Base-by-base conservation (phyloP, 2,888 invertebrate species). In the Willowsia nigromaculata region DNA sequence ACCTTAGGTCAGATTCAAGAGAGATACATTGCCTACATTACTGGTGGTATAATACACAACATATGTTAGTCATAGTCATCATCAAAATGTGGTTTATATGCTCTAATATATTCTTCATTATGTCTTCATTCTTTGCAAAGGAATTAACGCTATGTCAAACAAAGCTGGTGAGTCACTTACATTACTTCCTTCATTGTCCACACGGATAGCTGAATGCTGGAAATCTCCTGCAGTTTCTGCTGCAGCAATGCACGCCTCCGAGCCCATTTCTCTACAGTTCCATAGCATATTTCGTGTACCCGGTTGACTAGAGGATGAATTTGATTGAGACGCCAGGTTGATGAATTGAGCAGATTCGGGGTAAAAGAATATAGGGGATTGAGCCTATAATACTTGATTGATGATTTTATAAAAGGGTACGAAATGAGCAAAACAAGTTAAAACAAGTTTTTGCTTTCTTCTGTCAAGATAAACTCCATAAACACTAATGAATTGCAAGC, bases 231-330 rank as follows among this genome's bases (percentile, higher is more conserved):
- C 56, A 59, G 18, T 50, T 11, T 50, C 65, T 15, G 68, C 62
- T 13, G 76, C 80, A 43, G 71, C 78, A 25, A 83, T 65, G 84
- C 89, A 90, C 40, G 68, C 76, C 82, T 90, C 84, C 2, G 90
- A 81, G 59, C 90, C 90, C 90, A 90, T 90, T 82, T 80, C 65
- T 15, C 62, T 71, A 65, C 71, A 50, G 62, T 83, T 83, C 81
- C 82, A 90, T 71, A 89, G 85, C 90, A 90, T 90, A 47, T 83
- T 89, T 68, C 47, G 33, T 65, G 47, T 47, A 74, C 47, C 74
- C 30, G 25, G 53, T 37, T 68, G 68, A 68, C 68, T 68, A 83
- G 68, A 50, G 33, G 68, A 83, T 33, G 65, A 43, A 3, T 81
- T 56, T 62, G 81, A 47, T 25, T 56, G 40, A 2, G 81, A 43